phyloP scores from a whole-genome alignment of 2,797 vertebrate species.

The Echeneis naucrates region DNA sequence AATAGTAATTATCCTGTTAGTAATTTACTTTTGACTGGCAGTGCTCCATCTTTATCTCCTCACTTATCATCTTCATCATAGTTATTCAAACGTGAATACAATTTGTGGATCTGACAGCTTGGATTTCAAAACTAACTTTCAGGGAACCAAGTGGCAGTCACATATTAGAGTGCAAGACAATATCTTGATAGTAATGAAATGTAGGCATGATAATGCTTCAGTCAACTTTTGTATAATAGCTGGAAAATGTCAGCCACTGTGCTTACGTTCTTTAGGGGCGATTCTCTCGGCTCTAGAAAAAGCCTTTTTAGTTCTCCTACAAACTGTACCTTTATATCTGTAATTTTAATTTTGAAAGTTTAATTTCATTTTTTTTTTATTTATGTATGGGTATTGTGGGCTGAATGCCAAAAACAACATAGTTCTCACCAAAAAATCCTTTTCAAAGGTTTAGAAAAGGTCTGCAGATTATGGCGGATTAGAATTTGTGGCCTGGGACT shows the following conservation, averaged over 20 bases:
- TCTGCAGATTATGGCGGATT: not conserved
- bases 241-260: too few relatives aligned
- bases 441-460: constrained; percentile 6
- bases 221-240: too few relatives aligned
- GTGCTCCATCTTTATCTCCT: not conserved
- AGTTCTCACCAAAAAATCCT: not conserved
- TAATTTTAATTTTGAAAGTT: too few relatives aligned
- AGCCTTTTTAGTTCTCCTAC: too few relatives aligned
- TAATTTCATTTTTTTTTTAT: not conserved
- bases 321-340: too few relatives aligned
- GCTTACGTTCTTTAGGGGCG: too few relatives aligned
- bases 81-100: not conserved
- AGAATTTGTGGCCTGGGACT: constrained; percentile 6
- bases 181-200: too few relatives aligned
- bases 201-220: too few relatives aligned
- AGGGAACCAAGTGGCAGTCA: not conserved
- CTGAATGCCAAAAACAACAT: too few relatives aligned
- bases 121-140: not conserved
- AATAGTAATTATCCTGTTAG: constrained; percentile 6
- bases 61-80: not conserved
- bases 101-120: not conserved
- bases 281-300: too few relatives aligned
- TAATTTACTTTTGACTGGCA: not conserved
- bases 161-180: too few relatives aligned
- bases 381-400: not conserved